Percentiles rank a stretch among this genome's conserved stretches.
Evolutionary conservation across 2,797 vertebrate genomes (phyloP).

Genomic region (Sebastes oblongus): DNA sequence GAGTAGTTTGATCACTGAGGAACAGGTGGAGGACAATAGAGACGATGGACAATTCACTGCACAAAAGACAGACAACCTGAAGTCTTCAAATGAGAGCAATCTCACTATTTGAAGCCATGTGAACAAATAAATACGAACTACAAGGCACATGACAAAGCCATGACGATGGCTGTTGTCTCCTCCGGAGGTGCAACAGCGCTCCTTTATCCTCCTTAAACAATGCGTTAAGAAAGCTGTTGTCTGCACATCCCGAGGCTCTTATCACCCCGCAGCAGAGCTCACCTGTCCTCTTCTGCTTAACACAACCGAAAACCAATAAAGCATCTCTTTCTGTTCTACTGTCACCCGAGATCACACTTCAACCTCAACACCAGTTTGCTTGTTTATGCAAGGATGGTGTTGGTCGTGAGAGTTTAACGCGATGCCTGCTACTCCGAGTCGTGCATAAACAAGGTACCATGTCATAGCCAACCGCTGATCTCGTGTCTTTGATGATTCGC

Average conservation of each 20-base stretch:
- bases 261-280: conserved; percentile 75
- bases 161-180: conserved; percentile 36
- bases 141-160: conserved; percentile 51
- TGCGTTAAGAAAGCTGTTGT: conserved; percentile 50
- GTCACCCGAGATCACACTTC: conserved; percentile 55
- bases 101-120: conserved; percentile 5
- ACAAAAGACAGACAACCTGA: conserved; percentile 10
- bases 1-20: conserved; percentile 6
- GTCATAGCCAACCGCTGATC: conserved; percentile 66
- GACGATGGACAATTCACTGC: conserved; percentile 4
- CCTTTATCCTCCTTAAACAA: conserved; percentile 59
- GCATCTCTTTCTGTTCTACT: conserved; percentile 42
- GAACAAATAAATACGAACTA: conserved; percentile 45
- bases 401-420: conserved; percentile 52
- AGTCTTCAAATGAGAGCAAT: conserved; percentile 28
- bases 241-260: conserved; percentile 59
- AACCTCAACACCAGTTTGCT: conserved; percentile 47
- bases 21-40: conserved; percentile 16
- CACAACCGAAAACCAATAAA: conserved; percentile 47
- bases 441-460: conserved; percentile 61
- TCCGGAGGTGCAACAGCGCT: conserved; percentile 34
- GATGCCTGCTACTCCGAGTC: conserved; percentile 55
- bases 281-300: conserved; percentile 75
- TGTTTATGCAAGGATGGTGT: conserved; percentile 43
- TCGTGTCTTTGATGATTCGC: conserved; percentile 78